Conservation (phyloP, 2,888 invertebrate species). For the Nomada fucata region DNA sequence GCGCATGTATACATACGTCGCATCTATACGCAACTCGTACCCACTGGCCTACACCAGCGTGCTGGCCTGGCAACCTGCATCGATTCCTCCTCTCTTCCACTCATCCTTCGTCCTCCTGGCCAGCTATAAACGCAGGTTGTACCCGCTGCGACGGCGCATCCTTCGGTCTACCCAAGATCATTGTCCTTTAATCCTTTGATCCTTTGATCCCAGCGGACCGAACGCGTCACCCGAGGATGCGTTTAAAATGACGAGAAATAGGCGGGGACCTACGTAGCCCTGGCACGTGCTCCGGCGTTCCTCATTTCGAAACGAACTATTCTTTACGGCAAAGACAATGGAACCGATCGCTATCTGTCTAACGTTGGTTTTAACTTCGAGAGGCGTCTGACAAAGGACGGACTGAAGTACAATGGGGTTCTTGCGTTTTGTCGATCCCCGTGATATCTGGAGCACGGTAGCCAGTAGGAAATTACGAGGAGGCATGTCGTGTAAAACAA, state of each 20-base stretch:
- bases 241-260: slow-evolving; percentile 14
- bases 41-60: slow-evolving; percentile 62
- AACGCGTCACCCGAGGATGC: slow-evolving; percentile 11
- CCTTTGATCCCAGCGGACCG: slow-evolving; percentile 29
- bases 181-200: slow-evolving; percentile 57
- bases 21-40: slow-evolving; percentile 28
- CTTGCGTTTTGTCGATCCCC: background rate
- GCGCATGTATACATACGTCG: background rate
- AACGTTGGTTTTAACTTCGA: slow-evolving; percentile 1
- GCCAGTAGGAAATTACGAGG: too few species aligned
- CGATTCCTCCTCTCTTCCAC: slow-evolving; percentile 41
- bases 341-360: background rate
- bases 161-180: slow-evolving; percentile 35
- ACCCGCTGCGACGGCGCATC: slow-evolving; percentile 39
- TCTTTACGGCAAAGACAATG: background rate
- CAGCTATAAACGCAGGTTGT: slow-evolving; percentile 40
- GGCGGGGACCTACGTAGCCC: background rate
- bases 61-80: slow-evolving; percentile 61
- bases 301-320: background rate
- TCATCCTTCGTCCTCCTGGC: slow-evolving; percentile 20
- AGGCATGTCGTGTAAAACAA: too few species aligned
- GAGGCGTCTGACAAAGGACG: background rate
- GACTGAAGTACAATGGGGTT: too few species aligned
- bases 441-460: too few species aligned
- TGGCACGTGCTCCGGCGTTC: slow-evolving; percentile 40